Percentiles rank a stretch among this genome's conserved stretches.
These are phyloP conservation scores for Chaenodraco wilsoni DNA, from an alignment of 2,797 vertebrate genomes.

Conservation along the genomic window DNA sequence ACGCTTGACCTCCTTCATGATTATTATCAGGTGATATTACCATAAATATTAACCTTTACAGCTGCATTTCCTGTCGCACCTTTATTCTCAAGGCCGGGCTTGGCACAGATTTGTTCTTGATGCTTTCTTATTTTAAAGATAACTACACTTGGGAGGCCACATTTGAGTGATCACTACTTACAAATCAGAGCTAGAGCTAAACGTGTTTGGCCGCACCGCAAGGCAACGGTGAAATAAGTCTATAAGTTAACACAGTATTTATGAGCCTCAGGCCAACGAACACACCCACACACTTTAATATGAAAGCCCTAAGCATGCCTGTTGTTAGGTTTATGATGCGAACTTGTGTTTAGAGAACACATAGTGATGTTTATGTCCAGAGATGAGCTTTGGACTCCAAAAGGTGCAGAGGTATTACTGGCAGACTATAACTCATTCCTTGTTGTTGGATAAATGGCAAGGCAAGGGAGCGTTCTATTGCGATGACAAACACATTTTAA, in stretches of 20 bases:
- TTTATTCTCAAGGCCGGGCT: constrained; percentile 1
- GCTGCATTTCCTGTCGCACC: neutral
- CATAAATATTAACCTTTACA: constrained; percentile 54
- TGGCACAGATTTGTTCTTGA: neutral
- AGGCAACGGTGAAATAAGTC: constrained; percentile 2
- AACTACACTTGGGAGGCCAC: neutral
- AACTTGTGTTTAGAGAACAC: constrained; percentile 8
- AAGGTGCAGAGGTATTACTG: neutral
- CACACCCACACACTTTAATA: constrained; percentile 10
- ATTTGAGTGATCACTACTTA: neutral
- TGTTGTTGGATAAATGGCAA: constrained; percentile 9
- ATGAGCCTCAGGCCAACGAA: constrained; percentile 18
- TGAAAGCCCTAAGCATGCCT: constrained; percentile 5
- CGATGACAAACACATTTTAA: neutral
- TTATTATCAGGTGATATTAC: constrained; percentile 18
- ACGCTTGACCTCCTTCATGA: constrained; percentile 7
- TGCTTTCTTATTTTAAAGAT: neutral
- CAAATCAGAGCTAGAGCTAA: neutral
- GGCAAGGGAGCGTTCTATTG: neutral
- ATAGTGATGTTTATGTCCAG: neutral
- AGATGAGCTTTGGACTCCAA: constrained; percentile 15
- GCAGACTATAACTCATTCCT: neutral
- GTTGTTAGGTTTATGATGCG: constrained; percentile 29
- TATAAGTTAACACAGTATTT: constrained; percentile 19
- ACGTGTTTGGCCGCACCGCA: neutral